These are phyloP conservation scores for Poeciliopsis occidentalis DNA, from an alignment of 2,113 vertebrate genomes.

Conservation along the genomic window DNA sequence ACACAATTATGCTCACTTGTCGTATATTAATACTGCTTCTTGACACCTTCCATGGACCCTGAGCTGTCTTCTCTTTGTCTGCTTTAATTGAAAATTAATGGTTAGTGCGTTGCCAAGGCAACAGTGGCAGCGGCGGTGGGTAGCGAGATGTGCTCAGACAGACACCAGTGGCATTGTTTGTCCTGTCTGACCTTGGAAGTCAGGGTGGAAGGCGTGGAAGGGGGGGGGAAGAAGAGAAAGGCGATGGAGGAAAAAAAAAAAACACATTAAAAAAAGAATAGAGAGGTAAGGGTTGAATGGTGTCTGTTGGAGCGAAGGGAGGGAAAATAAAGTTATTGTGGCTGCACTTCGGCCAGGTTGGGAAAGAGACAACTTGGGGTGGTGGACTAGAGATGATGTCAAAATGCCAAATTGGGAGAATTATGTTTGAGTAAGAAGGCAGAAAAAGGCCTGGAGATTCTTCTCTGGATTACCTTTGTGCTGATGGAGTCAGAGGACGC, in stretches of 20 bases:
- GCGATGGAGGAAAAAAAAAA: conserved; percentile 73
- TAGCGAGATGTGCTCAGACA: too few relatives aligned
- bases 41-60: conserved; percentile 99
- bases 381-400: conserved; percentile 66
- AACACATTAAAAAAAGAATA: conserved; percentile 77
- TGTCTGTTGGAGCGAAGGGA: conserved; percentile 72
- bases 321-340: conserved; percentile 74
- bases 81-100: conserved; percentile 99
- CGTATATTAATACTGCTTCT: conserved; percentile 99
- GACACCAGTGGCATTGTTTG: too few relatives aligned
- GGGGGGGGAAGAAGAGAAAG: conserved; percentile 82
- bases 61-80: conserved; percentile 99
- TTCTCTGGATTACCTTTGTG: conserved; percentile 77
- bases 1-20: conserved; percentile 99
- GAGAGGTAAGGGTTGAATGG: conserved; percentile 80
- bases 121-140: too few relatives aligned
- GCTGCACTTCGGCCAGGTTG: conserved; percentile 50
- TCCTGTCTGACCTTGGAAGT: conserved; percentile 99
- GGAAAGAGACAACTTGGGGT: conserved; percentile 46
- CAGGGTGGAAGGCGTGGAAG: conserved; percentile 78
- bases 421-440: conserved; percentile 76
- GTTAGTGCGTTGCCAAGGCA: conserved; percentile 97
- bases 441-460: conserved; percentile 71
- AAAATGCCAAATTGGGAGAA: conserved; percentile 75
- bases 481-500: conserved; percentile 78